Evolutionary conservation across 2,113 vertebrate genomes (phyloP).

Genomic region (Dolichallabes microphthalmus): DNA sequence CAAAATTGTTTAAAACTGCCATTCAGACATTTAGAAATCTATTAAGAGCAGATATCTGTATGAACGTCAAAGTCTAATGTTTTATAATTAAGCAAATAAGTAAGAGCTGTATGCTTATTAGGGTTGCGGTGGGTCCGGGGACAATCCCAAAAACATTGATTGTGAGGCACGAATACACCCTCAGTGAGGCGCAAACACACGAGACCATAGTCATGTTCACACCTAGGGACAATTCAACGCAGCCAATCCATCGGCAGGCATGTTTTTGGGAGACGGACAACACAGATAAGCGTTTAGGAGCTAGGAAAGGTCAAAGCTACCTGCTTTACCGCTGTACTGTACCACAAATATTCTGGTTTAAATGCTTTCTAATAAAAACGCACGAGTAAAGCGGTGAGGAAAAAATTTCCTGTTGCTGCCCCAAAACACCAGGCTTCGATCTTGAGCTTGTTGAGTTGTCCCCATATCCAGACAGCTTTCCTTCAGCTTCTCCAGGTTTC

Average conservation of each 20-base stretch:
- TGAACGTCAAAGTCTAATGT: background rate
- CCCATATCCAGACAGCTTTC: background rate
- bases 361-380: no score
- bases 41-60: background rate
- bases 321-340: no score
- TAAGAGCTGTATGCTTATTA: background rate
- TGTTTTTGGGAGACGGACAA: background rate
- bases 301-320: no score
- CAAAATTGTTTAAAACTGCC: background rate
- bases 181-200: background rate
- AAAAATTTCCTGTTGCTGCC: background rate
- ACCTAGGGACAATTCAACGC: background rate
- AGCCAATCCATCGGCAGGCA: no score
- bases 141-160: background rate
- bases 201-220: background rate
- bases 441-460: background rate
- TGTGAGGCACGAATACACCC: background rate
- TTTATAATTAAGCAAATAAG: background rate
- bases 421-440: background rate
- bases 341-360: no score
- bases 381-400: no score
- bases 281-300: background rate
- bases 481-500: background rate
- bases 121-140: background rate
- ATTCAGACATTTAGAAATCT: background rate